Conservation (phyloP, 2,888 invertebrate genomes). For the Saturnia japonica region DNA sequence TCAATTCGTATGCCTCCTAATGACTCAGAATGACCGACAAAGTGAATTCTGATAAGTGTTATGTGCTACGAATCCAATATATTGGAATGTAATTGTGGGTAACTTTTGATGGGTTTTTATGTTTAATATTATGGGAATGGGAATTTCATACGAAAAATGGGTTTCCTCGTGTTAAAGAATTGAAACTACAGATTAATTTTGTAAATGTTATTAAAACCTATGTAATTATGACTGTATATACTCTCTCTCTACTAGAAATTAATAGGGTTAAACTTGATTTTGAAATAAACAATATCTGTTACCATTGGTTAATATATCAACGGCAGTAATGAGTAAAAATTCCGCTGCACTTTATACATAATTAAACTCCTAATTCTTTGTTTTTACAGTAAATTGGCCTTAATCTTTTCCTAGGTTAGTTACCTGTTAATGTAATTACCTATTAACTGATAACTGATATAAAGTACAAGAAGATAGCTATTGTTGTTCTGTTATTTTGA, state of each 20-base stretch:
- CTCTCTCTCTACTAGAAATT: not conserved
- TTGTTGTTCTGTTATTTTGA: no score
- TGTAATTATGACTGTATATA: no score
- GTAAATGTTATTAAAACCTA: no score
- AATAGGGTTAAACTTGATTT: not conserved
- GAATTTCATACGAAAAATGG: not conserved
- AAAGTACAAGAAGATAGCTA: no score
- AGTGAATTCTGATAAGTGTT: constrained; percentile 50
- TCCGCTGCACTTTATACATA: no score
- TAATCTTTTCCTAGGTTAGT: no score
- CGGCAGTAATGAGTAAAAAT: no score
- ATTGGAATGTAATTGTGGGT: constrained; percentile 11
- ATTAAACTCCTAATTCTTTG: no score
- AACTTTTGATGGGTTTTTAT: constrained; percentile 4
- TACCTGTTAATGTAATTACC: no score
- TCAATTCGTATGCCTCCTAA: constrained; percentile 58
- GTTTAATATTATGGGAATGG: constrained; percentile 6
- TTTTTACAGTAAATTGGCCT: no score
- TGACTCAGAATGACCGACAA: constrained; percentile 53
- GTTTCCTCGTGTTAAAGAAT: not conserved
- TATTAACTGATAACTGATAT: no score
- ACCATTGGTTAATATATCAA: no score
- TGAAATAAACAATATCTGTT: not conserved
- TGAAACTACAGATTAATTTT: not conserved
- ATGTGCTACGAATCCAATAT: constrained; percentile 16